phyloP scores from a whole-genome alignment of 2,888 invertebrate genomes.

The Hipparchia sbordonii region DNA sequence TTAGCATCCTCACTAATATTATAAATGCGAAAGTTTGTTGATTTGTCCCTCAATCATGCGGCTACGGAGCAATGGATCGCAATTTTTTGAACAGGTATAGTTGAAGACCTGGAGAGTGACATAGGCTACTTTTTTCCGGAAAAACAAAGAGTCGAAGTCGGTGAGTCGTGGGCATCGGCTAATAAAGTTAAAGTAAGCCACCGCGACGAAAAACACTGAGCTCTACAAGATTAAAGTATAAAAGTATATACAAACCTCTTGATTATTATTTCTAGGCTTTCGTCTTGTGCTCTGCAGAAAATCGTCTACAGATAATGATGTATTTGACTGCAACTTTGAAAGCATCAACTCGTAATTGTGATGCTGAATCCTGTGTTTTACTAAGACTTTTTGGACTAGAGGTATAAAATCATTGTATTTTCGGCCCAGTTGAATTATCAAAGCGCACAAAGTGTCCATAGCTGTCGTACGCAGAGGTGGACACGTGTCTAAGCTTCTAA shows the following conservation, averaged over 20 bases:
- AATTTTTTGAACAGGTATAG: no score
- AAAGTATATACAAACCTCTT: conserved; percentile 74
- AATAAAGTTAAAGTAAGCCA: neutral
- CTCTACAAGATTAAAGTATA: neutral
- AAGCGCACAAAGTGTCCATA: conserved; percentile 95
- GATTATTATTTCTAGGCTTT: conserved; percentile 86
- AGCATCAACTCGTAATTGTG: conserved; percentile 90
- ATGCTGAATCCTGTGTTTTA: conserved; percentile 90
- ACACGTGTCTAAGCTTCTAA: conserved; percentile 92
- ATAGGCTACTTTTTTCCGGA: no score
- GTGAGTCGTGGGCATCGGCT: no score
- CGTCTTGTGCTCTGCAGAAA: conserved; percentile 85
- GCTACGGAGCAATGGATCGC: no score
- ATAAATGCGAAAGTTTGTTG: no score
- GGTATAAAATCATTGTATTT: conserved; percentile 97
- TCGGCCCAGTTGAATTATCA: conserved; percentile 93
- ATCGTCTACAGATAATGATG: conserved; percentile 85
- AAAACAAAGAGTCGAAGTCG: no score
- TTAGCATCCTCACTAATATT: no score
- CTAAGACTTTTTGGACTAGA: conserved; percentile 92
- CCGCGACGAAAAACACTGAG: no score
- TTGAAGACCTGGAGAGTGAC: no score
- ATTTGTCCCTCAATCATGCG: no score
- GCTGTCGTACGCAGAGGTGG: conserved; percentile 90
- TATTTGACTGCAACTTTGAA: conserved; percentile 82